Conservation (phyloP, 2,797 vertebrate species). For the Nyctalus aviator region DNA sequence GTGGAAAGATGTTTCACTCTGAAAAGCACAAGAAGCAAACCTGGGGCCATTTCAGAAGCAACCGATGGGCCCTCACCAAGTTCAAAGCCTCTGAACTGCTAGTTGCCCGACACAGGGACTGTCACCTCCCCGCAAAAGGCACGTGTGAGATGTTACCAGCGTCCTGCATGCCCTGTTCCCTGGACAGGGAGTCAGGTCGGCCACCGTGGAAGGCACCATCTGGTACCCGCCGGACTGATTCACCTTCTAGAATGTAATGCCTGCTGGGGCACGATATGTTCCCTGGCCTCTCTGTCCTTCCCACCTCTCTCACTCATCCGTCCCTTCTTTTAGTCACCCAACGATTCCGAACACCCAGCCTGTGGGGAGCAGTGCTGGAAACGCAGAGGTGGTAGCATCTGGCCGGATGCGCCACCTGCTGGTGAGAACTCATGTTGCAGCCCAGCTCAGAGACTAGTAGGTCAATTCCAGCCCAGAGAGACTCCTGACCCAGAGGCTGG, state of each 20-base stretch:
- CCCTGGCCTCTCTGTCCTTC: neutral
- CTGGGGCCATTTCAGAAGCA: neutral
- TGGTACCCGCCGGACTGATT: neutral
- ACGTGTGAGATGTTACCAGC: neutral
- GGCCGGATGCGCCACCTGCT: neutral
- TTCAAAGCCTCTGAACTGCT: neutral
- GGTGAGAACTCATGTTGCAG: neutral
- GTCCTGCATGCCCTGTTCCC: neutral
- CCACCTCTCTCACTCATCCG: neutral
- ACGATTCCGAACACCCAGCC: neutral
- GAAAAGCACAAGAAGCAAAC: constrained; percentile 60
- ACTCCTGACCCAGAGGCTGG: neutral
- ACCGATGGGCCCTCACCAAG: rapidly evolving
- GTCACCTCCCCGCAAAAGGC: neutral
- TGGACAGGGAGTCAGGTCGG: rapidly evolving
- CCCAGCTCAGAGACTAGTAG: neutral
- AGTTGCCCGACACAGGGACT: neutral
- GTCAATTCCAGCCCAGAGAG: neutral
- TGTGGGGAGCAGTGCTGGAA: neutral
- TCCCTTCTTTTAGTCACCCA: neutral
- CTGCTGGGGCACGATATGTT: too few relatives aligned
- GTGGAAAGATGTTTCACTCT: constrained; percentile 79
- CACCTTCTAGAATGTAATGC: neutral
- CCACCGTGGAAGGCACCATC: neutral
- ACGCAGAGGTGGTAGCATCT: neutral